Conservation (phyloP, 1,140 invertebrate genomes). For the Holcopasites calliopsidis region DNA sequence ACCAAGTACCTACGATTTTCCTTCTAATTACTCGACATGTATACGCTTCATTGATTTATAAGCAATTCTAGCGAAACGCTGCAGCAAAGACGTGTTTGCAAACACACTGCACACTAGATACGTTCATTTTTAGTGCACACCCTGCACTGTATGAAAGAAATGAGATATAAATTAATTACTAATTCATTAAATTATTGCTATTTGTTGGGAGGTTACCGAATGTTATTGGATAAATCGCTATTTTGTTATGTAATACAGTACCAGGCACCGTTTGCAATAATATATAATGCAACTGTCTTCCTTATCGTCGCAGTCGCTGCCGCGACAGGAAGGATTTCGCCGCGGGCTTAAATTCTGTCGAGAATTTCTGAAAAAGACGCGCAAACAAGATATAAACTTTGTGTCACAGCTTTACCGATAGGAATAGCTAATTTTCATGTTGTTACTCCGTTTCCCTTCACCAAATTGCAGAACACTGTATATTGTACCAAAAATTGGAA, state of each 20-base stretch:
- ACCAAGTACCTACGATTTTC: conserved; percentile 48
- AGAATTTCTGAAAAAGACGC: not conserved
- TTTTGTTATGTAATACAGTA: no score
- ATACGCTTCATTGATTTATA: conserved; percentile 23
- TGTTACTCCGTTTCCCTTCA: not conserved
- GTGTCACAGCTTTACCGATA: not conserved
- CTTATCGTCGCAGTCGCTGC: not conserved
- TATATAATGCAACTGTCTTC: no score
- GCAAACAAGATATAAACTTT: conserved; percentile 10
- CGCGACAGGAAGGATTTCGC: not conserved
- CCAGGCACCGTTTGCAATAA: no score
- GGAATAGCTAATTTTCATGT: not conserved
- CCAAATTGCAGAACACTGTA: not conserved
- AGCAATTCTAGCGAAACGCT: not conserved
- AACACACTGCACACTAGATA: not conserved
- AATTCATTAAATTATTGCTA: no score
- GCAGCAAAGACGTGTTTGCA: not conserved
- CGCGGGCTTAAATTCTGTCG: conserved; percentile 1
- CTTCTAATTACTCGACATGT: conserved; percentile 6
- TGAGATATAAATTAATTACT: no score
- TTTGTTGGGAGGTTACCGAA: no score
- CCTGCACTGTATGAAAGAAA: no score
- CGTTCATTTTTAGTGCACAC: not conserved
- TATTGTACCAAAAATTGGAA: no score
- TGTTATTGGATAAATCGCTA: no score